Evolutionary conservation across 1,140 invertebrate genomes (phyloP).

Genomic region (Heliconius melpomene): DNA sequence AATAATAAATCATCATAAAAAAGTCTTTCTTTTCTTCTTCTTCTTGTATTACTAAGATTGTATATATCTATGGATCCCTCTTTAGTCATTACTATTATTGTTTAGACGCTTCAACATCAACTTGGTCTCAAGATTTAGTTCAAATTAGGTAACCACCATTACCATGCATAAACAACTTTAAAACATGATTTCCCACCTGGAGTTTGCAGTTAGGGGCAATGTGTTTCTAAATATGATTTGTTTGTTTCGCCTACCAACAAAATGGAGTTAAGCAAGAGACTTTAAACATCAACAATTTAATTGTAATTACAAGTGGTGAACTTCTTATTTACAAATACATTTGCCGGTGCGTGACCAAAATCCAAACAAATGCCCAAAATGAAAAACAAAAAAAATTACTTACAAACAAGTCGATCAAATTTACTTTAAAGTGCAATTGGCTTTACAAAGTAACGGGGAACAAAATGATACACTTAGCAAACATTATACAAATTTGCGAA

Average conservation of each 20-base stretch:
- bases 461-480: not conserved
- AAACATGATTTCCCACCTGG: not conserved
- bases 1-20: no score
- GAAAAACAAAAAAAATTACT: not conserved
- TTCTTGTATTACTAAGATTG: not conserved
- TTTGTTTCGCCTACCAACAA: slow-evolving; percentile 10
- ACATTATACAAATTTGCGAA: not conserved
- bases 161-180: not conserved
- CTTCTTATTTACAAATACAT: slow-evolving; percentile 19
- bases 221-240: not conserved
- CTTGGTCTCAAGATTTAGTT: not conserved
- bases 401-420: not conserved
- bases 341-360: slow-evolving; percentile 21
- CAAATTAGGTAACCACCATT: not conserved
- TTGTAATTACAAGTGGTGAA: not conserved
- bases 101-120: not conserved
- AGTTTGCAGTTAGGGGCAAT: not conserved
- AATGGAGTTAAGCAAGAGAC: not conserved
- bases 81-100: no score
- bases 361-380: slow-evolving; percentile 10
- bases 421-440: not conserved
- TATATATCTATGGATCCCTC: no score
- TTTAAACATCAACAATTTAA: slow-evolving; percentile 23
- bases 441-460: not conserved
- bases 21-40: not conserved